phyloP scores from a whole-genome alignment of 2,888 invertebrate genomes.

The Seira ritae region DNA sequence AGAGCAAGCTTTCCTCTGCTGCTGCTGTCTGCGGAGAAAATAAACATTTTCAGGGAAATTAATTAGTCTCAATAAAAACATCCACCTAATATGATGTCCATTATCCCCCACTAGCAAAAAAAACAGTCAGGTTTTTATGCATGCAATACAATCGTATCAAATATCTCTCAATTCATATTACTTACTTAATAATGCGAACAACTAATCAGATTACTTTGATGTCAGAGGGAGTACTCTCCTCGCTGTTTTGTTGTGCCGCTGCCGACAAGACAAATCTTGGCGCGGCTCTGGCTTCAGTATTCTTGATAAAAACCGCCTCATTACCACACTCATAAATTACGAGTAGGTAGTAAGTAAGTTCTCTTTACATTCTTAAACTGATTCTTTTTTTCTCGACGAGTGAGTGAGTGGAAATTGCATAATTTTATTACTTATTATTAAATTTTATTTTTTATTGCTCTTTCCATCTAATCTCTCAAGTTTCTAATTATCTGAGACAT shows the following conservation, averaged over 20 bases:
- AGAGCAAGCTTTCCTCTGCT: not conserved
- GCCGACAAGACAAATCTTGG: not conserved
- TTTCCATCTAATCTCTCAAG: not conserved
- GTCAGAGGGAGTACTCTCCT: not conserved
- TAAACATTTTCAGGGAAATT: not conserved
- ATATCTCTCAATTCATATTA: not conserved
- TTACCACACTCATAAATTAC: constrained; percentile 29
- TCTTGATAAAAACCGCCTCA: constrained; percentile 22
- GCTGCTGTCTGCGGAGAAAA: not conserved
- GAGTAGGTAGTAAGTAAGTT: not conserved
- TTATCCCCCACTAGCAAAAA: not conserved
- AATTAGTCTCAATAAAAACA: not conserved
- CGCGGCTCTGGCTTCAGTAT: not conserved
- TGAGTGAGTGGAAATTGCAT: not conserved
- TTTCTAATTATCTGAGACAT: constrained; percentile 7
- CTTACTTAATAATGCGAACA: not conserved
- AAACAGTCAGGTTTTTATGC: not conserved
- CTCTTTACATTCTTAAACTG: not conserved
- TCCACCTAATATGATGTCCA: not conserved
- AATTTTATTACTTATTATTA: constrained; percentile 21
- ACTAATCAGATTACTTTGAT: not conserved
- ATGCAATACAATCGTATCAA: not conserved
- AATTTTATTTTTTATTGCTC: constrained; percentile 24
- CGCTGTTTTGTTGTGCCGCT: not conserved
- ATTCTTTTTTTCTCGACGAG: constrained; percentile 13